Base-by-base conservation (phyloP, 2,797 vertebrate genomes). In the Silurus aristotelis region DNA sequence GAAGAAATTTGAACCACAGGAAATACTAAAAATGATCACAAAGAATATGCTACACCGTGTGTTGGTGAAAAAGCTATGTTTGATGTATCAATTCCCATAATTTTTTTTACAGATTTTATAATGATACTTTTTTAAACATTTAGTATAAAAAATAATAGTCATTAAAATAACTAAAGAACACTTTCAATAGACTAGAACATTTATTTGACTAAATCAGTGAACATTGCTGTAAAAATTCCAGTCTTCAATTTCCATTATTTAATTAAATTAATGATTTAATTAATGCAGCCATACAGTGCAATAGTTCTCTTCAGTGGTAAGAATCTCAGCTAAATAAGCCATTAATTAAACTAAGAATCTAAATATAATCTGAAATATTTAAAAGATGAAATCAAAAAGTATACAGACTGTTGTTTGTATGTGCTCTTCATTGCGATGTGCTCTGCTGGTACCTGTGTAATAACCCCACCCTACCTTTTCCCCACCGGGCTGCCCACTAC, bases 381-480 rank as follows among this genome's bases (percentile, higher is more conserved):
- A 76, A 27, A 58, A 14, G 43, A 75, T 27, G 20, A 77, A 61
- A 68, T 63, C 6, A 43, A 61, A 80, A 68, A 83, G n/a, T 84
- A 52, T 84, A 89, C 80, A 82, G 76, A 87, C 86, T 87, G 85
- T 82, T 85, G 20, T 83, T 63, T 70, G 75, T 67, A 27, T 82
- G 27, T 66, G 75, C n/a, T 87, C 79, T 73, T 75, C 77, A 60
- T 67, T 15, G 60, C 55, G 52, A 48, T 58, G 60, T 80, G 81
- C 31, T 81, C 46, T 70, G 70, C 46, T 85, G 86, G 1, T 85
- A 8, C 14, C 25, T 38, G 25, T 77, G 55, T 20, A 27, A 55
- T 25, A 75, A 17, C 0, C 14, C 2, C 5, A 43, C 22, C 7
- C 3, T 4, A 6, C 2, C 22, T 6, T 48, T 12, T 12, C 14